These are phyloP conservation scores for Plecotus auritus DNA, from an alignment of 2,113 vertebrate species.

Conservation along the genomic window DNA sequence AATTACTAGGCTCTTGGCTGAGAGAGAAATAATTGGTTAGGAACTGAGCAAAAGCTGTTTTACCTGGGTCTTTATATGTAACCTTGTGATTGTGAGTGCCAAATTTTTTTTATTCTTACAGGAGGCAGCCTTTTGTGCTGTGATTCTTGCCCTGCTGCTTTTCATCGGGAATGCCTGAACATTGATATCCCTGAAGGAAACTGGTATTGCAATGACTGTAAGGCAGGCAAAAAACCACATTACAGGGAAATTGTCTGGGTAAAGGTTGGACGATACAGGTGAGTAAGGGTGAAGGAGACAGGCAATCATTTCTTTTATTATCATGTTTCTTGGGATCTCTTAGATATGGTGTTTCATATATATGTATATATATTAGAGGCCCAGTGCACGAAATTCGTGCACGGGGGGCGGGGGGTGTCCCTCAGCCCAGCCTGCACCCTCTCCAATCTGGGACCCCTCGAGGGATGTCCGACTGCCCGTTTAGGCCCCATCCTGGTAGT, in stretches of 20 bases:
- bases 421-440: no score
- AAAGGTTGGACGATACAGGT: conserved; percentile 98
- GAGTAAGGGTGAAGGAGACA: conserved; percentile 68
- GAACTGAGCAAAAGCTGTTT: neutral
- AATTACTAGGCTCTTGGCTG: neutral
- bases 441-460: no score
- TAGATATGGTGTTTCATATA: neutral
- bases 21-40: neutral
- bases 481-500: no score
- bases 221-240: conserved; percentile 95
- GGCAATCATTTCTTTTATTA: neutral
- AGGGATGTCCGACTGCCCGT: no score
- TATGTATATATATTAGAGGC: no score
- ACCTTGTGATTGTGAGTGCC: conserved; percentile 10
- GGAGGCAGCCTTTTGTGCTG: conserved; percentile 98
- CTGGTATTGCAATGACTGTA: conserved; percentile 99
- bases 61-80: neutral
- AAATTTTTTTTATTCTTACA: conserved; percentile 68
- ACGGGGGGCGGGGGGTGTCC: no score
- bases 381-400: no score
- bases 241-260: conserved; percentile 98
- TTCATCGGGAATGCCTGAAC: conserved; percentile 97
- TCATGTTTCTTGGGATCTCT: neutral
- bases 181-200: conserved; percentile 98
- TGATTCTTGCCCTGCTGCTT: conserved; percentile 97